Conservation (phyloP, 92 coral and sea anemone genomes). For the Umimayanthus kanabou region DNA sequence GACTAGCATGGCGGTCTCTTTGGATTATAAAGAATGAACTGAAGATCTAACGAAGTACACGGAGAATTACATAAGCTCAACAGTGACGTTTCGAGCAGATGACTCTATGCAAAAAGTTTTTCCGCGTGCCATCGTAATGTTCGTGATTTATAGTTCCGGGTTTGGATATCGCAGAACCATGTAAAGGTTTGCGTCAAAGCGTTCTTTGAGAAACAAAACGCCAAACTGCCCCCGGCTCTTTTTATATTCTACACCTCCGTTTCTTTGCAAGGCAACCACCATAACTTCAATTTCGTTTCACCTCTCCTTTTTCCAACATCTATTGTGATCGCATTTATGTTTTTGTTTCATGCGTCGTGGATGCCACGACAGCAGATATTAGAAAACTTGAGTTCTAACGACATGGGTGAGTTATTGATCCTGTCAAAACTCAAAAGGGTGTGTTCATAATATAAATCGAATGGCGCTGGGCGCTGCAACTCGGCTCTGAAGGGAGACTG, state of each 20-base stretch:
- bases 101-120: neutral
- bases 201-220: neutral
- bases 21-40: neutral
- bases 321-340: neutral
- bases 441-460: neutral
- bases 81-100: constrained; percentile 3
- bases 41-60: neutral
- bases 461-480: neutral
- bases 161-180: neutral
- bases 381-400: neutral
- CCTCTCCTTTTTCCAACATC: neutral
- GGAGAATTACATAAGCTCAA: neutral
- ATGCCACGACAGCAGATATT: neutral
- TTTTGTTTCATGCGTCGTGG: neutral
- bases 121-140: constrained; percentile 29
- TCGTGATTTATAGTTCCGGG: constrained; percentile 34
- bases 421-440: neutral
- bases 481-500: neutral
- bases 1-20: neutral
- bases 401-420: neutral
- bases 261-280: no score
- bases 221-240: neutral
- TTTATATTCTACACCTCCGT: no score
- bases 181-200: neutral
- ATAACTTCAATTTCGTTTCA: neutral